Conservation (phyloP, 2,113 vertebrate species). For the Engraulis encrasicolus region DNA sequence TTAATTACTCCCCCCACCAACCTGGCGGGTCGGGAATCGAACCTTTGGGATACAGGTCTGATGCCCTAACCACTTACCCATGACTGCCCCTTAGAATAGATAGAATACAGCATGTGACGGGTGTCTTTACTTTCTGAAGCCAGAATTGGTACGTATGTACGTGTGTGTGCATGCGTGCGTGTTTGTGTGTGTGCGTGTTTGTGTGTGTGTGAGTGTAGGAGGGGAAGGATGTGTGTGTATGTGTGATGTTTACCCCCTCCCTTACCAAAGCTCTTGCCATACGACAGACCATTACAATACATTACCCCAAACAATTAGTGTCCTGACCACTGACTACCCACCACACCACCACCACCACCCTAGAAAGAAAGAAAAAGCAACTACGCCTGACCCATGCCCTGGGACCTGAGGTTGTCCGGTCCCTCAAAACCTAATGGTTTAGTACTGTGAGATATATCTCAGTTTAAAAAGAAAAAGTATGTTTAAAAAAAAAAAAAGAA, state of each 20-base stretch:
- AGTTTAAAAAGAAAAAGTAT: neutral
- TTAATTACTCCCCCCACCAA: no score
- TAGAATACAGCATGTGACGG: no score
- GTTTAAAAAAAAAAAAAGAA: neutral
- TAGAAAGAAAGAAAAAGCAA: neutral
- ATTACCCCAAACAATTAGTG: neutral
- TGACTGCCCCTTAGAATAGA: no score
- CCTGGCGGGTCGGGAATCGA: no score
- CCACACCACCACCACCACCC: neutral
- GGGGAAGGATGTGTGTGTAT: constrained; percentile 2
- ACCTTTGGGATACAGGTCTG: no score
- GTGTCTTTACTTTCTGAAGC: no score
- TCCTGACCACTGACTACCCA: neutral
- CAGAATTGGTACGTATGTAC: neutral
- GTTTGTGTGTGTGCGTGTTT: neutral
- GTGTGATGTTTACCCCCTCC: neutral
- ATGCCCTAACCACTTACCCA: no score
- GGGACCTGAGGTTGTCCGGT: neutral
- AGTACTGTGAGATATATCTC: constrained; percentile 13
- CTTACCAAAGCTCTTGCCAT: constrained; percentile 39
- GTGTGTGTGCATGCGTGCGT: constrained; percentile 3
- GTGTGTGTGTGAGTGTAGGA: neutral
- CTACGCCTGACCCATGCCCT: neutral
- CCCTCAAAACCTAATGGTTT: neutral
- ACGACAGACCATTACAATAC: neutral